These are phyloP conservation scores for Adelphocoris suturalis DNA, from an alignment of 2,888 invertebrate genomes.

Conservation along the genomic window DNA sequence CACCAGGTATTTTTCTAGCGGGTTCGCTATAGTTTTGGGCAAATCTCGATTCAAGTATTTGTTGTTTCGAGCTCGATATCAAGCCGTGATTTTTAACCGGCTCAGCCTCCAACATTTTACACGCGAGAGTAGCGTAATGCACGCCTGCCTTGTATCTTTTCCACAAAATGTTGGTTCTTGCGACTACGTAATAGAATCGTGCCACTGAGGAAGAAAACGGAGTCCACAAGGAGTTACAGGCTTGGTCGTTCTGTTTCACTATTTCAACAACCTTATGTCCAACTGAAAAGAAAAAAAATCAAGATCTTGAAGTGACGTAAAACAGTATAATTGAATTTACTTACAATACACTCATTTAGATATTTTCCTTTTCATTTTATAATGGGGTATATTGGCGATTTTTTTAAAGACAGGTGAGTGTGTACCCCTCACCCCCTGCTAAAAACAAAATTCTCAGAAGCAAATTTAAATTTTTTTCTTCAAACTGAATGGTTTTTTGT, in stretches of 20 bases:
- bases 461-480: too few species aligned
- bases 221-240: not conserved
- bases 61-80: not conserved
- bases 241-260: not conserved
- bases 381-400: too few species aligned
- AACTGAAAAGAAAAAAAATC: conserved; percentile 33
- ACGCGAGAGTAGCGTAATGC: conserved; percentile 24
- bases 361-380: too few species aligned
- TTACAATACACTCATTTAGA: too few species aligned
- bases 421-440: too few species aligned
- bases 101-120: not conserved
- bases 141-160: conserved; percentile 22
- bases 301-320: too few species aligned
- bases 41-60: not conserved
- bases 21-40: not conserved
- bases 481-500: too few species aligned
- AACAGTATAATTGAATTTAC: too few species aligned
- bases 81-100: conserved; percentile 37
- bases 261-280: conserved; percentile 19
- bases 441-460: too few species aligned
- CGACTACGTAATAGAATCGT: conserved; percentile 55
- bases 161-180: conserved; percentile 31
- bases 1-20: not conserved
- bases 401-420: too few species aligned
- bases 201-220: conserved; percentile 23